Percentiles rank a stretch among this genome's conserved stretches.
Conservation (phyloP, 2,888 invertebrate species). For the Cephus spinipes region DNA sequence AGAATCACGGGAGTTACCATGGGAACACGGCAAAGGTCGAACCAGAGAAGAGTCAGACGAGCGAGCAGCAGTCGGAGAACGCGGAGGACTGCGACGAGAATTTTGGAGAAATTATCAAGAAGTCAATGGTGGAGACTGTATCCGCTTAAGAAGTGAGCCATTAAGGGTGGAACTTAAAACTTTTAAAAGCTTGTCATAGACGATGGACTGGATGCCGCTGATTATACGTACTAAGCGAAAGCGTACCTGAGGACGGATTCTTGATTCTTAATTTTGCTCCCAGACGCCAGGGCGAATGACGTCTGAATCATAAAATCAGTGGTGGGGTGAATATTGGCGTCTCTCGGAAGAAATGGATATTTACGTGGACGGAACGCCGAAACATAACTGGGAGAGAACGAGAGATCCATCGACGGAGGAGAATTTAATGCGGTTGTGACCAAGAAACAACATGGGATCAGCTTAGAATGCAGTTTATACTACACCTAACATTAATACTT, state of each 20-base stretch:
- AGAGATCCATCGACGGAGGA: neutral
- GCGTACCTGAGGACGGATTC: neutral
- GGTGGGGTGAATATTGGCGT: neutral
- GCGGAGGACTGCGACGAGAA: conserved; percentile 76
- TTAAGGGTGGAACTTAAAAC: neutral
- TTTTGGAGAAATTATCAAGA: conserved; percentile 92
- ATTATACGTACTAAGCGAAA: neutral
- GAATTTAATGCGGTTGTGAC: conserved; percentile 61
- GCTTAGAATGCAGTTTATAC: conserved; percentile 61
- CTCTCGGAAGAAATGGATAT: neutral
- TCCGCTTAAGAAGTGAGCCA: conserved; percentile 72
- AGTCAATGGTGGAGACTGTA: conserved; percentile 92
- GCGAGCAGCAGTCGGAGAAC: conserved; percentile 27
- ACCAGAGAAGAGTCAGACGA: conserved; percentile 27
- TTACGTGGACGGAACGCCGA: neutral
- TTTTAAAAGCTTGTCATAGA: neutral
- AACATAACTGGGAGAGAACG: neutral
- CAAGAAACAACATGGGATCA: conserved; percentile 63
- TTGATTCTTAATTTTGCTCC: neutral
- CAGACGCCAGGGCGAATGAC: neutral
- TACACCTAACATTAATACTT: conserved; percentile 45
- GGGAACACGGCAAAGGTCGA: conserved; percentile 27
- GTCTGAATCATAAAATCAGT: neutral
- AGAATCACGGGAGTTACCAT: conserved; percentile 30
- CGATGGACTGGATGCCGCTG: neutral